Conservation (phyloP, 2,113 vertebrate genomes). For the Copsychus sechellarum region DNA sequence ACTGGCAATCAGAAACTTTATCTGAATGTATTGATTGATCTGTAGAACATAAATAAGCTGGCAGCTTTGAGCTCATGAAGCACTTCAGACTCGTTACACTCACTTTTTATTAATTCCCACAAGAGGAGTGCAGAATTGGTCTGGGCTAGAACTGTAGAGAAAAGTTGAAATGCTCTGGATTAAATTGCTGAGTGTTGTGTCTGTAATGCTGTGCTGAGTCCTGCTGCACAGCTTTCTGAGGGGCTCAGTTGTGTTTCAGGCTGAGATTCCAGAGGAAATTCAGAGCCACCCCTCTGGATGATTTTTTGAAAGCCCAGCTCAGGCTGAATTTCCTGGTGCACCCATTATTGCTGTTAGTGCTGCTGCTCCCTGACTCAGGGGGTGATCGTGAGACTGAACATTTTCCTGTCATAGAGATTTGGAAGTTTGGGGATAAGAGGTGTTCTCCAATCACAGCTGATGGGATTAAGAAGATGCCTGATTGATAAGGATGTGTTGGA, state of each 20-base stretch:
- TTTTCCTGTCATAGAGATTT: background rate
- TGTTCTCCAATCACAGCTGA: background rate
- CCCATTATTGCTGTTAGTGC: fast-evolving
- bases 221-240: background rate
- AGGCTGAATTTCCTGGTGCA: background rate
- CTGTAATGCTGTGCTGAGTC: background rate
- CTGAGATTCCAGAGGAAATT: background rate
- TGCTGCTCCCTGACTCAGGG: background rate
- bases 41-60: background rate
- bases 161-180: background rate
- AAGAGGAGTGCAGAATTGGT: background rate
- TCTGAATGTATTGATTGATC: background rate
- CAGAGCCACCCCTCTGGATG: background rate
- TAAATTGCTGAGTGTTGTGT: background rate
- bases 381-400: background rate
- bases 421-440: background rate
- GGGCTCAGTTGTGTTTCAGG: background rate
- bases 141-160: background rate
- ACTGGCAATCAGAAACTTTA: slow-evolving; percentile 5
- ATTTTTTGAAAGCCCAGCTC: background rate
- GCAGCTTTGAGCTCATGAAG: background rate
- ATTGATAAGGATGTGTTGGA: background rate
- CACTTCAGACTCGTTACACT: background rate
- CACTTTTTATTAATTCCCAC: background rate
- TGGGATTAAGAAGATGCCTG: background rate